These are phyloP conservation scores for Tiliacea aurago DNA, from an alignment of 2,888 invertebrate genomes.

Conservation along the genomic window DNA sequence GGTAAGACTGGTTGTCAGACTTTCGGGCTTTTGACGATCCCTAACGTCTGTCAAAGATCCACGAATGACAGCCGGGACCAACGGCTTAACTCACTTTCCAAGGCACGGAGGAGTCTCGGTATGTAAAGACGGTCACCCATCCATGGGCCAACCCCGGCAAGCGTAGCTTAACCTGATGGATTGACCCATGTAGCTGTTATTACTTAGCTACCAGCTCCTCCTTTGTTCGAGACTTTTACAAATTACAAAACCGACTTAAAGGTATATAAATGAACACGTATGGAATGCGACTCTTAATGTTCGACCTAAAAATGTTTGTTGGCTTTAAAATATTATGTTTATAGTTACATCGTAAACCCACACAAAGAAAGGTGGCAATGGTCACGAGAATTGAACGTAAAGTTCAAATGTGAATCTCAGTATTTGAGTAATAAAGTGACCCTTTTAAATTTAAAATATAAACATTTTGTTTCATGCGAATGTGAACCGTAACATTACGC, in stretches of 20 bases:
- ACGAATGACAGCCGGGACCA: too few species aligned
- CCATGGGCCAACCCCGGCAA: too few species aligned
- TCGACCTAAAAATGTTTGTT: slow-evolving; percentile 30
- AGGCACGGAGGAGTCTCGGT: too few species aligned
- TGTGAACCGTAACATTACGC: slow-evolving; percentile 5
- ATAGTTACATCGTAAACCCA: slow-evolving; percentile 23
- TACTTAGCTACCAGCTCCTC: neutral
- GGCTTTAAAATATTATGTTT: slow-evolving; percentile 28
- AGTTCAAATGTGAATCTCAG: slow-evolving; percentile 29
- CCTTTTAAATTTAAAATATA: slow-evolving; percentile 26
- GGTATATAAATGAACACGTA: neutral
- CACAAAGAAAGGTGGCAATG: slow-evolving; percentile 19
- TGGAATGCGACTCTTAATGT: neutral
- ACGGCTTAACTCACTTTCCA: too few species aligned
- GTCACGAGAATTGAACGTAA: slow-evolving; percentile 31
- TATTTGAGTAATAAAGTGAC: slow-evolving; percentile 29
- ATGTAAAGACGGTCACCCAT: too few species aligned
- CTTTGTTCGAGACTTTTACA: slow-evolving; percentile 1
- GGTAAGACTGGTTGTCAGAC: too few species aligned
- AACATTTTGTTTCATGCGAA: slow-evolving; percentile 21
- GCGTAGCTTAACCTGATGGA: too few species aligned
- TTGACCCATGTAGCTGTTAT: too few species aligned
- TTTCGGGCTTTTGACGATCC: too few species aligned
- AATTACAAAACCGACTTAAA: slow-evolving; percentile 1
- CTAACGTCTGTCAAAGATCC: too few species aligned